Conservation (phyloP, 2,888 invertebrate genomes). For the Trissonchulus latispiculum region DNA sequence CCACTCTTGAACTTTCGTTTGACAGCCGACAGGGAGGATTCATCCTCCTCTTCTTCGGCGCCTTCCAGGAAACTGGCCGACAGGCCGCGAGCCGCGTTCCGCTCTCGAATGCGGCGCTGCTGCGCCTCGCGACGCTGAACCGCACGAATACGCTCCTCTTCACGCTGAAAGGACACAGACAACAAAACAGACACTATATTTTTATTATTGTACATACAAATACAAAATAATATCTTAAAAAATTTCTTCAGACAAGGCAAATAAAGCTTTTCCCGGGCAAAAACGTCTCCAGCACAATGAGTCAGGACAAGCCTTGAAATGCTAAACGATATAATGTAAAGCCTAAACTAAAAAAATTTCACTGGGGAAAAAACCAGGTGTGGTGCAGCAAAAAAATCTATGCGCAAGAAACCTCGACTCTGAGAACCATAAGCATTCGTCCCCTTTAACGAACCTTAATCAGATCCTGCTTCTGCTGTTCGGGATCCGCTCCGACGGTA, state of each 20-base stretch:
- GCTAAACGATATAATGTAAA: too few species aligned
- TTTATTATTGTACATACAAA: too few species aligned
- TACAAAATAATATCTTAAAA: too few species aligned
- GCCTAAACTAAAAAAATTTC: too few species aligned
- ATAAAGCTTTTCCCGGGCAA: too few species aligned
- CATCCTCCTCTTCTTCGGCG: constrained; percentile 79
- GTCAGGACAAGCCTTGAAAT: too few species aligned
- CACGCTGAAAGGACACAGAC: constrained; percentile 68
- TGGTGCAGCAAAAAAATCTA: not conserved
- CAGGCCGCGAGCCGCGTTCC: constrained; percentile 48
- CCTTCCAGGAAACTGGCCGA: constrained; percentile 52
- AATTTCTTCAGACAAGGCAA: too few species aligned
- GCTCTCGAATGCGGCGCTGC: constrained; percentile 53
- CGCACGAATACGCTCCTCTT: constrained; percentile 85
- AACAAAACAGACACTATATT: too few species aligned
- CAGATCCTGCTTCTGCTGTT: constrained; percentile 56
- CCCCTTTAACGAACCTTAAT: constrained; percentile 16
- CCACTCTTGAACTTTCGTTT: constrained; percentile 73
- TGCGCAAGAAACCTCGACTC: not conserved
- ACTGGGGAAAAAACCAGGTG: not conserved
- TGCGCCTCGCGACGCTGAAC: constrained; percentile 64
- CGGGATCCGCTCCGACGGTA: constrained; percentile 85
- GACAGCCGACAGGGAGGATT: constrained; percentile 78
- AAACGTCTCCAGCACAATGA: too few species aligned
- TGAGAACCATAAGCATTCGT: not conserved